Base-by-base conservation (phyloP, 2,113 vertebrate species). In the Rousettus leschenaultii region DNA sequence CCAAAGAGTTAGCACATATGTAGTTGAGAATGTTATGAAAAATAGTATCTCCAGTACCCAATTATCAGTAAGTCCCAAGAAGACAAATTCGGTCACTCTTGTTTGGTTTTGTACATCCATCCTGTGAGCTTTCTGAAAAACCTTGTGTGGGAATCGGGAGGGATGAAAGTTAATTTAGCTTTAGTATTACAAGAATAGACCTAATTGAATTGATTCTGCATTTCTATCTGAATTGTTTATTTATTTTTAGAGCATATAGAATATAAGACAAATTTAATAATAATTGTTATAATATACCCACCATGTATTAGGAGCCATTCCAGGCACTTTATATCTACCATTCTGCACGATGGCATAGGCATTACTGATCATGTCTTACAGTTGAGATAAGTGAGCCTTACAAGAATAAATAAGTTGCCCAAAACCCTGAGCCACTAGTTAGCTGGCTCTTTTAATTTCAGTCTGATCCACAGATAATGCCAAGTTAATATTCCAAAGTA, bases 31-130 rank as follows among this genome's bases (percentile, higher is more conserved):
- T 38, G 86, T 4, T 6, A 77, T 38, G 80, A 98, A 97, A 61
- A 98, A 86, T 57, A 92, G 2, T 28, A 92, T 86, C 38, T 96
- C 94, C n/a, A 97, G 86, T 30, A 95, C 75, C 84, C 61, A 26
- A 45, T 94, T 97, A n/a, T 95, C 66, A 33, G 96, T 97, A 86
- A 98, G 95, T 53, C 98, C 98, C 92, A 97, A 95, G 84, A 98
- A 97, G 38, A 97, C 84, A 79, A 98, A 98, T 65, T 98, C 97
- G 15, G 78, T 88, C 86, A 98, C 98, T 89, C 89, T 95, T 74
- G 97, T 98, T 90, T 97, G 87, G 57, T 98, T 98, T 61, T 90
- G 9, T 45, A 68, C 30, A 1, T 94, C 97, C 98, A 98, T 98
- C 68, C 55, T 51, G 26, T 45, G 38, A 86, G 26, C 6, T 75